Base-by-base conservation (phyloP, 2,797 vertebrate species). In the Myotis planiceps region DNA sequence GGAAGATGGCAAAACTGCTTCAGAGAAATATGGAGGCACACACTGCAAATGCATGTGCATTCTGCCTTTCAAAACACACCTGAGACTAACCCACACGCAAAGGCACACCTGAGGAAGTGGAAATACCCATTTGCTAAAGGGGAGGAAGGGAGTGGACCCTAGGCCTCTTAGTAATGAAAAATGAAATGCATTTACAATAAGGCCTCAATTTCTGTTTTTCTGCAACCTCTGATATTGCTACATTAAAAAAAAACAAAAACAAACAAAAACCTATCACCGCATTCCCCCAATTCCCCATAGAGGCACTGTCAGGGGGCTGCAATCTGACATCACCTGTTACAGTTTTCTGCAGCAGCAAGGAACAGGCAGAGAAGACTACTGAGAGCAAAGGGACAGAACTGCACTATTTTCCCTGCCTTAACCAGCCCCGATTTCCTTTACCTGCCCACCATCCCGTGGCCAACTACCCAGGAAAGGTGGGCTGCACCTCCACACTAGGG, bases 171-270 rank as follows among this genome's bases (percentile, higher is more conserved):
- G 42, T 58, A 68, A 78, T 74, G 63, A 63, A 74, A 76, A 85
- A 79, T 90, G 84, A 93, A 97, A 92, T 81, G 37, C 15, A 55
- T 91, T 88, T 88, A 13, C 69, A 87, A 78, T 87, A 80, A 93
- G 76, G 87, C 32, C 29, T 90, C 83, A 68, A 69, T 84, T 95
- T 96, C 83, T 47, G 74, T 85, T 88, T 88, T 84, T 90, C 47
- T 29, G 66, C 76, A 87, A 90, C 15, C 80, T 90, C 92, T 92
- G 76, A 89, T 90, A 92, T 2, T 27, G 79, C 9, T 75, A 66
- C 37, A 51, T 47, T 83, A 72, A 72, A 71, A 49, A 88, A 45
- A 45, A 45, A 45, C 45, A 45, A 45, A 45, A 27, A 14, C 51
- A 51, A 18, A 51, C 49, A 49, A 49, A 55, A 25, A 55, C 10